Evolutionary conservation across 2,888 invertebrate genomes (phyloP).

Genomic region (Hedya salicella): DNA sequence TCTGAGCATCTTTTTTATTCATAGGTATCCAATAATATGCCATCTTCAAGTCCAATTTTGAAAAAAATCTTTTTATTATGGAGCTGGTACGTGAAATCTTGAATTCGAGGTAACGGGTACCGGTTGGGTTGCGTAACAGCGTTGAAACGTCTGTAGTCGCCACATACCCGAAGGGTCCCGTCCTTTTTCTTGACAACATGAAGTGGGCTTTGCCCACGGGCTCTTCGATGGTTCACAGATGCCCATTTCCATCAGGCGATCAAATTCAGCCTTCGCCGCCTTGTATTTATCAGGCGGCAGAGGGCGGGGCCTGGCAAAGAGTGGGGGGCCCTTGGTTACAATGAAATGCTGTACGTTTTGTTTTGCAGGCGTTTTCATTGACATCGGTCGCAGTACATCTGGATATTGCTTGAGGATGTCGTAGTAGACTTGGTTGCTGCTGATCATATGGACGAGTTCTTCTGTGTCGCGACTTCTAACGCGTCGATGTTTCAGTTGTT

Average conservation of each 20-base stretch:
- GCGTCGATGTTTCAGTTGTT: conserved; percentile 1
- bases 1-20: not conserved
- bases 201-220: not conserved
- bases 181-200: conserved; percentile 4
- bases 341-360: conserved; percentile 8
- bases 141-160: not conserved
- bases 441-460: not conserved
- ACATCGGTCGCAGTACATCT: conserved; percentile 7
- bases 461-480: not conserved
- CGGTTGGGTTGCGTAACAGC: conserved; percentile 1
- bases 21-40: not conserved
- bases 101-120: not conserved
- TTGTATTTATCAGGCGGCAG: conserved; percentile 4
- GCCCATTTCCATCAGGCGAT: conserved; percentile 9
- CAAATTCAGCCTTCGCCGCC: conserved; percentile 9
- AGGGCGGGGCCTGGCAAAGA: conserved; percentile 1
- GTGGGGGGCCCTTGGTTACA: conserved; percentile 6
- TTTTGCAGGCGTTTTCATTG: conserved; percentile 3
- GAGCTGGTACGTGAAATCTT: conserved; percentile 1
- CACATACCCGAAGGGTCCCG: not conserved
- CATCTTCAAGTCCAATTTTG: conserved; percentile 1
- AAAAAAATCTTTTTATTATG: conserved; percentile 4
- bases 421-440: conserved; percentile 1
- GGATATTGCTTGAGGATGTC: conserved; percentile 5
- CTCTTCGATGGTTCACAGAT: not conserved